phyloP scores from a whole-genome alignment of 2,113 vertebrate species.

The Tretioscincus oriximinensis region DNA sequence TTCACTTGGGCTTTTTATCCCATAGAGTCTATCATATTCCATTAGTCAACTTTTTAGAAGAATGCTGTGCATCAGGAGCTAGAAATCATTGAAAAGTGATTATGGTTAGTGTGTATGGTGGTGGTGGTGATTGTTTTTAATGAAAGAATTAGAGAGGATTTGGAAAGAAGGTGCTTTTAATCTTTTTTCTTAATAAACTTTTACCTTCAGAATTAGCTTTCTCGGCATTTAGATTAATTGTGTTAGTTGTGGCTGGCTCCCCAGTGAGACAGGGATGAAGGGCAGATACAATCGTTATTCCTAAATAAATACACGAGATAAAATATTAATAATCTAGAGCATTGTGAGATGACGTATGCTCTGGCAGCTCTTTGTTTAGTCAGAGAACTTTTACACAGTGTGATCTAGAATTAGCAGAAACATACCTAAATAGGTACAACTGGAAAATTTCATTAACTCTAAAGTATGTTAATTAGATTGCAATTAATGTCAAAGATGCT shows the following conservation, averaged over 20 bases:
- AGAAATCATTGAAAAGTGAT: neutral
- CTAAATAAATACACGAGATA: neutral
- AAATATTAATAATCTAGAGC: neutral
- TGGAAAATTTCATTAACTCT: too few species aligned
- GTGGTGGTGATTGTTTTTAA: neutral
- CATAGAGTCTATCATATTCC: neutral
- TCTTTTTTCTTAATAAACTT: neutral
- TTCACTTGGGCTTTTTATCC: neutral
- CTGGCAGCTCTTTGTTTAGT: too few species aligned
- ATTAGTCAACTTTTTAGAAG: neutral
- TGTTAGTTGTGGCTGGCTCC: neutral
- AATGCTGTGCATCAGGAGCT: neutral
- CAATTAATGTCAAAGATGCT: too few species aligned
- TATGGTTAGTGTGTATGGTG: neutral
- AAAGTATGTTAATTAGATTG: too few species aligned
- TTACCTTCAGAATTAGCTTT: neutral
- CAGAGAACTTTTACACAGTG: too few species aligned
- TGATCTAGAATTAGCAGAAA: too few species aligned
- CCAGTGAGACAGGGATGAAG: too few species aligned
- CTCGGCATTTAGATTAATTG: neutral
- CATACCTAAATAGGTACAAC: too few species aligned
- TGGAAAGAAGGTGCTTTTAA: neutral
- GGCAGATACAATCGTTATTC: too few species aligned
- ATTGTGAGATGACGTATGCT: neutral
- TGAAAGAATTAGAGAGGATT: neutral